Evolutionary conservation across 2,888 invertebrate genomes (phyloP), one percentile per base, ranked within the genome.

Genomic region (Brachyopa scutellaris): DNA sequence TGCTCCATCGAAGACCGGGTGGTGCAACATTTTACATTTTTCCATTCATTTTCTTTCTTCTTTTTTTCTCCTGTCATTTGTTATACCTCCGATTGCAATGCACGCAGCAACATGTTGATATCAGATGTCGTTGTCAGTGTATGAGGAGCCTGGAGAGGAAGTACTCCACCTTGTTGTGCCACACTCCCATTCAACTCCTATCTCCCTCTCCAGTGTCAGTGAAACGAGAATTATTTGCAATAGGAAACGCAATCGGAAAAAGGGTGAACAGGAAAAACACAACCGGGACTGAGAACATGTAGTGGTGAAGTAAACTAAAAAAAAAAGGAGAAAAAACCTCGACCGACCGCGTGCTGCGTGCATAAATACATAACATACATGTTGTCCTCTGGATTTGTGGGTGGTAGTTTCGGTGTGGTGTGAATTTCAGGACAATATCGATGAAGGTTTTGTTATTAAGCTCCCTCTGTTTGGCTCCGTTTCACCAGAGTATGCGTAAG

Each of bases 221-320:
- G 29, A 5, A 3, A 26, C 49, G 69, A 49, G n/a, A 42, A 76
- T 23, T 55, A 76, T 64, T 70, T 47, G 53, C 40, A 33, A 70
- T 66, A 59, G 82, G 76, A 77, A 77, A 77, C 77, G 76, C 82
- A 77, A 77, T 72, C 76, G 82, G 76, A 70, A 82, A 59, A 77
- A 49, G 53, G n/a, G 64, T 70, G 40, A 74, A 69, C 47, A 55
- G 51, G 38, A 23, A 38, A 36, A 66, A 78, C 55, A 26, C 69
- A n/a, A 61, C 72, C 49, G 21, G 64, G 31, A 23, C 29, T 31
- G 33, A n/a, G 26, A n/a, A 55, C 33, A n/a, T 78, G 64, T 64
- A 38, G 55, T 66, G 64, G 77, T 70, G 42, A 1, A 11, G n/a
- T 8, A 29, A 36, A 40, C 59, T 57, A 29, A 51, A 31, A 31